Evolutionary conservation across 2,113 vertebrate species (phyloP), one percentile per base, ranked within the genome.

Genomic region (Notiomystis cincta): DNA sequence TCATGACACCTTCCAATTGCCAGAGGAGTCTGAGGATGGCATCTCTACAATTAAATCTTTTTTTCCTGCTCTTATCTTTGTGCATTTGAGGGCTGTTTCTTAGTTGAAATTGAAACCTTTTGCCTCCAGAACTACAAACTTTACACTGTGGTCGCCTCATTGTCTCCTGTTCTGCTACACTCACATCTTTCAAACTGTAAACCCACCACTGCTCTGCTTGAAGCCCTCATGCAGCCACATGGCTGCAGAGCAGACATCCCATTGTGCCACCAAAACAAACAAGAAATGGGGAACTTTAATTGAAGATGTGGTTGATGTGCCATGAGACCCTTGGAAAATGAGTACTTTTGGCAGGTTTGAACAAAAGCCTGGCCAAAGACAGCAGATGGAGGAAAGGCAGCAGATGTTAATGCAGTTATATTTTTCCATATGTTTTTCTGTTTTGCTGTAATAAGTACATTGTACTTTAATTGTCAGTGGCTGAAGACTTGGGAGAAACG

Each of bases 371-470:
- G 57, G 97, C 97, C 97, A 98, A 94, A 40, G 31, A 62, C 33
- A 97, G 93, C 97, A 98, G 98, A 98, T 96, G 98, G 97, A 84
- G 81, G 88, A 91, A 77, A 83, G 78, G 87, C 77, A 64, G 82
- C 98, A 98, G 98, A 97, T 97, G 98, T 93, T 96, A 97, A 97
- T 42, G 78, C 3, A 71, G 87, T 93, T 96, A 91, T 71, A 95
- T 70, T 95, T 96, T 95, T 97, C 97, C 97, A 95, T 97, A 98
- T 97, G 97, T 89, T 98, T 97, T 97, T 92, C 96, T 42, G 4
- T 91, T 97, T 86, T 24, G 31, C 86, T 91, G 30, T 90, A 96
- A 76, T 92, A 97, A 97, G 93, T 97, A 96, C 96, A 95, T 89
- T 96, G 95, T 90, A 94, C 78, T 97, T 97, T 93, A 97, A 94